Percentiles rank a stretch among this genome's conserved stretches.
Evolutionary conservation across 2,797 vertebrate genomes (phyloP).

Genomic region (Amazonetta brasiliensis): DNA sequence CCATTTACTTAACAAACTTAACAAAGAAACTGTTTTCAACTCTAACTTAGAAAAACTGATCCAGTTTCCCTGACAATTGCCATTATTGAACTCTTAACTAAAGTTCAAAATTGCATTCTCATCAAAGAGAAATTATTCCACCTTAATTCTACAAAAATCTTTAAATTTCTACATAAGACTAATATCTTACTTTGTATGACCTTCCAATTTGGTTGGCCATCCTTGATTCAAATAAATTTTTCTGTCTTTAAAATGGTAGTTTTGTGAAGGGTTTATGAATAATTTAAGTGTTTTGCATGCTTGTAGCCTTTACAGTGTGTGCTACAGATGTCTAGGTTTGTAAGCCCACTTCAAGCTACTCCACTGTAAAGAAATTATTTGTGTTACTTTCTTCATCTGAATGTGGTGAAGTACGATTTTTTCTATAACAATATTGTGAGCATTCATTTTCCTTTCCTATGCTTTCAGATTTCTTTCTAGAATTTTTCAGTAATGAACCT

Average conservation of each 20-base stretch:
- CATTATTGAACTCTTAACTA: neutral
- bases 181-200: neutral
- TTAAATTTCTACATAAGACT: neutral
- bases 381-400: neutral
- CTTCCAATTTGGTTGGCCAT: neutral
- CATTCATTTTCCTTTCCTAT: neutral
- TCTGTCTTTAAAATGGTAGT: neutral
- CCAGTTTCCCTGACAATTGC: neutral
- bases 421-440: neutral
- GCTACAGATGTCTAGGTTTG: neutral
- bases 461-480: neutral
- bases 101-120: neutral
- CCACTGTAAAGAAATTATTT: neutral
- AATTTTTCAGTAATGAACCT: neutral
- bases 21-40: neutral
- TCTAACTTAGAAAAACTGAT: neutral
- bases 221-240: neutral
- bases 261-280: conserved; percentile 6
- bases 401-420: neutral
- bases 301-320: neutral
- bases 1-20: neutral
- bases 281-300: neutral
- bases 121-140: neutral
- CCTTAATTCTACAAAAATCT: neutral
- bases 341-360: neutral